Conservation (phyloP, 2,888 invertebrate species). For the Apotomis betuletana region DNA sequence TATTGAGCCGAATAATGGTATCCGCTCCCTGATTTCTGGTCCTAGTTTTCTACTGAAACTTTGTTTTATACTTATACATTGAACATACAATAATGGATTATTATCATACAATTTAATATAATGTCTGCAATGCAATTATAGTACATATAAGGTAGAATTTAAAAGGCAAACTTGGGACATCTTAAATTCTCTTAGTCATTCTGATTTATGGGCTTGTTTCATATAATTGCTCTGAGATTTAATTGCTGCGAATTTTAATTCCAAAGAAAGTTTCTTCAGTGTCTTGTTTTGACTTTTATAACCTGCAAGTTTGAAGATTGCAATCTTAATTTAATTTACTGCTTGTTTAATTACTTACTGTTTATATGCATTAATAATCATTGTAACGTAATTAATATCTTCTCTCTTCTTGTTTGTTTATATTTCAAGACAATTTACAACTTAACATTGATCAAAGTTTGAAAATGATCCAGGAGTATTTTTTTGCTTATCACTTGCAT, state of each 20-base stretch:
- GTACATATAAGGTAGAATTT: not conserved
- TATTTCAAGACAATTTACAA: too few species aligned
- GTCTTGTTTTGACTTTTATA: not conserved
- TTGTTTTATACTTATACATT: too few species aligned
- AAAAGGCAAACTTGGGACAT: not conserved
- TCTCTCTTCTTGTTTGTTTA: too few species aligned
- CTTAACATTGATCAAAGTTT: too few species aligned
- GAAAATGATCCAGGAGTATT: too few species aligned
- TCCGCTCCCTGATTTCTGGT: too few species aligned
- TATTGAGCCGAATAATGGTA: too few species aligned
- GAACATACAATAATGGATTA: too few species aligned
- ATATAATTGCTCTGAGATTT: conserved; percentile 5
- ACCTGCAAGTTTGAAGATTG: not conserved
- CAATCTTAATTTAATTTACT: conserved; percentile 21
- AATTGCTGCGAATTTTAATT: conserved; percentile 10
- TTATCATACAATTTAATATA: too few species aligned
- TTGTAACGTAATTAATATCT: too few species aligned
- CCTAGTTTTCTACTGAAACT: too few species aligned
- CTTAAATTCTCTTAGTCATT: not conserved
- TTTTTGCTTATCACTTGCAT: conserved; percentile 5
- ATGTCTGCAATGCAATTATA: not conserved
- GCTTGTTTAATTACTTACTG: not conserved
- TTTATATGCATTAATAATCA: too few species aligned
- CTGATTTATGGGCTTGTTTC: conserved; percentile 14
- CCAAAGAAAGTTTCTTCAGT: not conserved